Evolutionary conservation across 2,888 invertebrate genomes (phyloP).

Genomic region (Netelia melanura): DNA sequence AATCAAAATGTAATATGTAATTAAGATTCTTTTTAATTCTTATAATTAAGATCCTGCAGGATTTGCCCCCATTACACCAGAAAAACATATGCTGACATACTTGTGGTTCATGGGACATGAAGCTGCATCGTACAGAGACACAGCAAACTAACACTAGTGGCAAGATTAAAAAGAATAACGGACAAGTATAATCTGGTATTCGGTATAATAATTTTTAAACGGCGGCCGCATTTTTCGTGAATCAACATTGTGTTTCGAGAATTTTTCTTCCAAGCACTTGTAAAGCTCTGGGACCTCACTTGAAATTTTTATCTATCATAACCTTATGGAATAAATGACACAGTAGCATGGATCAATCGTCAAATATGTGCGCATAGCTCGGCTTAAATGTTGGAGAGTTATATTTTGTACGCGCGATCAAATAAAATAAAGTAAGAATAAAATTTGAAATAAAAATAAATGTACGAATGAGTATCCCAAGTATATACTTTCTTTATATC

Average conservation of each 20-base stretch:
- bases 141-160: conserved; percentile 40
- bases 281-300: background rate
- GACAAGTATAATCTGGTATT: conserved; percentile 24
- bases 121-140: too few relatives aligned
- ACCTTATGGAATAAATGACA: conserved; percentile 5
- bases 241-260: background rate
- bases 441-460: conserved; percentile 44
- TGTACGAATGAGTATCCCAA: conserved; percentile 17
- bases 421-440: conserved; percentile 54
- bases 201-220: conserved; percentile 36
- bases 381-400: conserved; percentile 46
- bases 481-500: background rate
- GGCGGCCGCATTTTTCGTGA: conserved; percentile 2
- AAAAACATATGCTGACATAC: too few relatives aligned
- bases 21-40: too few relatives aligned
- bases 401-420: conserved; percentile 62
- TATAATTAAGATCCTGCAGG: too few relatives aligned
- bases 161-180: conserved; percentile 47
- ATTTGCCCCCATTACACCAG: too few relatives aligned
- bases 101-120: too few relatives aligned
- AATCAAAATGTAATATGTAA: too few relatives aligned
- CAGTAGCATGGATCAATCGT: conserved; percentile 14
- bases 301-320: conserved; percentile 19
- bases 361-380: conserved; percentile 31
- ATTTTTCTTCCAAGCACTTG: background rate